phyloP scores from a whole-genome alignment of 2,113 vertebrate genomes.

The Rhipidura dahli region DNA sequence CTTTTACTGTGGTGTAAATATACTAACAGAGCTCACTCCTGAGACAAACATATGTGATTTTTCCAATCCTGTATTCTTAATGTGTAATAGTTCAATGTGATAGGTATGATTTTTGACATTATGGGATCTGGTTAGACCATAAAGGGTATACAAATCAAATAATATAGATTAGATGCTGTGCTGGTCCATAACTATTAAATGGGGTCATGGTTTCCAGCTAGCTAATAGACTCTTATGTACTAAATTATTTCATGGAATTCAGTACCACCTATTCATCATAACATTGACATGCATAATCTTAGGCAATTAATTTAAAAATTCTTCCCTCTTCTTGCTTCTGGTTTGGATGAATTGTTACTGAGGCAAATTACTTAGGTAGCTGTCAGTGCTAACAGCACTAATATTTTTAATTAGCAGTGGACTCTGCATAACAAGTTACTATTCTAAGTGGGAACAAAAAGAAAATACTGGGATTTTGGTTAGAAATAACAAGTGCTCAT shows the following conservation, averaged over 20 bases:
- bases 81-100: conserved; percentile 69
- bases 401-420: background rate
- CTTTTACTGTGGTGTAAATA: background rate
- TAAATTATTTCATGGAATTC: conserved; percentile 79
- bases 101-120: conserved; percentile 82
- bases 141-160: conserved; percentile 87
- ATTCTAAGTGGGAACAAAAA: background rate
- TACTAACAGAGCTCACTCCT: background rate
- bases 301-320: background rate
- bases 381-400: background rate
- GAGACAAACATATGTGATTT: conserved; percentile 45
- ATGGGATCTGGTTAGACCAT: conserved; percentile 83
- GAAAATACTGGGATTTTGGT: background rate
- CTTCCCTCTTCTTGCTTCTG: background rate
- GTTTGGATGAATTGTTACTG: background rate
- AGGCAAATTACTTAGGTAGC: background rate
- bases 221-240: conserved; percentile 77
- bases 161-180: conserved; percentile 84
- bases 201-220: conserved; percentile 79
- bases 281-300: background rate
- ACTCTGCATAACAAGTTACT: background rate
- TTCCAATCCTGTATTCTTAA: background rate
- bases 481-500: background rate
- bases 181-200: conserved; percentile 78
- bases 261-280: conserved; percentile 49